phyloP scores from a whole-genome alignment of 2,888 invertebrate genomes.

The Panorpa germanica region DNA sequence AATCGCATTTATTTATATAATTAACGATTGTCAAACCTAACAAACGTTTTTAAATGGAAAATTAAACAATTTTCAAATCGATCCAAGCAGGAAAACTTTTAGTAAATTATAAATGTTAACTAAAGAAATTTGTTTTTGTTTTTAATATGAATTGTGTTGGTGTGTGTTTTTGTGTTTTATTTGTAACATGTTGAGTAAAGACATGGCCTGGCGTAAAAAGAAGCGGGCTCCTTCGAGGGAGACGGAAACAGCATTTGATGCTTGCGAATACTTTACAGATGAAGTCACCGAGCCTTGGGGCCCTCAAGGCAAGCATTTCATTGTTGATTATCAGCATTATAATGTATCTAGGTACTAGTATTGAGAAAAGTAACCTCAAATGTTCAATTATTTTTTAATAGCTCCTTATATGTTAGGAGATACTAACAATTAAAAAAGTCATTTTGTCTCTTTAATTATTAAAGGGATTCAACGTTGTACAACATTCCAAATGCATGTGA shows the following conservation, averaged over 20 bases:
- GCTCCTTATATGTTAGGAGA: too few relatives aligned
- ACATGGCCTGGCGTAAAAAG: slow-evolving; percentile 22
- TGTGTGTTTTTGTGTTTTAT: not conserved
- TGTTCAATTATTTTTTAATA: too few relatives aligned
- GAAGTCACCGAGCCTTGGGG: slow-evolving; percentile 38
- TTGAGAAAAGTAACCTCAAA: too few relatives aligned
- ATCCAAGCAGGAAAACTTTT: not conserved
- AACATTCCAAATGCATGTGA: too few relatives aligned
- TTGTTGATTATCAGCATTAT: too few relatives aligned
- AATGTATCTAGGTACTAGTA: too few relatives aligned
- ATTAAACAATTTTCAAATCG: not conserved
- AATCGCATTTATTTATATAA: too few relatives aligned
- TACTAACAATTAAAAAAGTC: too few relatives aligned
- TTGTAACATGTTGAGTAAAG: not conserved
- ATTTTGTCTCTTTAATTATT: too few relatives aligned
- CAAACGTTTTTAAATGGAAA: too few relatives aligned
- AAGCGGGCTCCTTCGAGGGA: slow-evolving; percentile 19
- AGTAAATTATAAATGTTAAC: not conserved
- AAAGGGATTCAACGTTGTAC: too few relatives aligned
- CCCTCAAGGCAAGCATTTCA: slow-evolving; percentile 28
- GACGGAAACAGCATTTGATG: slow-evolving; percentile 46
- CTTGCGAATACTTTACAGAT: slow-evolving; percentile 49
- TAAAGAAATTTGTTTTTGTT: not conserved
- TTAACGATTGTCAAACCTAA: too few relatives aligned
- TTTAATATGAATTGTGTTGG: not conserved